Conservation (phyloP, 1,140 invertebrate genomes). For the Dufourea novaeangliae region DNA sequence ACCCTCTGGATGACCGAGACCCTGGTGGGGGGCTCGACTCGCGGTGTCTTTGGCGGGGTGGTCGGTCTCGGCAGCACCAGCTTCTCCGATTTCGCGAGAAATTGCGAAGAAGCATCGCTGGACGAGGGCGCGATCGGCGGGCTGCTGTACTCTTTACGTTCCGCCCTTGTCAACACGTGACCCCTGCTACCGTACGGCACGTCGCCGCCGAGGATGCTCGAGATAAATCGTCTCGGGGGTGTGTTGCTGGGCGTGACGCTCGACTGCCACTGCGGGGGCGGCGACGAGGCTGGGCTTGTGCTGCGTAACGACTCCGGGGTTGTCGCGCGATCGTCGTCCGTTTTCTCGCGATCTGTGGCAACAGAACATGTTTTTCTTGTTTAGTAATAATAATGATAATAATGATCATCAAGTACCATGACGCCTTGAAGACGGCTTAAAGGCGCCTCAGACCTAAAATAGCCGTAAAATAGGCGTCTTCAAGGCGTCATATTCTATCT, state of each 20-base stretch:
- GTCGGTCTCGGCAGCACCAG: slow-evolving; percentile 81
- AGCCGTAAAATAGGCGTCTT: no score
- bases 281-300: slow-evolving; percentile 71
- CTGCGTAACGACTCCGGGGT: slow-evolving; percentile 77
- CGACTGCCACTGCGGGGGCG: slow-evolving; percentile 64
- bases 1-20: slow-evolving; percentile 92
- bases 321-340: slow-evolving; percentile 78
- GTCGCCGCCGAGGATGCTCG: slow-evolving; percentile 89
- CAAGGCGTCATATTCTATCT: no score
- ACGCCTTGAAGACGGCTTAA: no score
- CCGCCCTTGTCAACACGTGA: slow-evolving; percentile 88
- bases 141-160: slow-evolving; percentile 88
- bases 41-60: slow-evolving; percentile 81
- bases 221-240: slow-evolving; percentile 86
- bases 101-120: slow-evolving; percentile 77
- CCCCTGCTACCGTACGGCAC: slow-evolving; percentile 88
- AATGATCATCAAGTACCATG: no score
- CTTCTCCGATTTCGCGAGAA: slow-evolving; percentile 79
- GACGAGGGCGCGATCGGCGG: slow-evolving; percentile 83
- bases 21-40: slow-evolving; percentile 80
- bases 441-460: no score
- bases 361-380: no score
- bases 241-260: slow-evolving; percentile 47
- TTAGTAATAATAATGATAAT: no score
- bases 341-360: slow-evolving; percentile 77